These are phyloP conservation scores for Sebastes iracundus DNA, from an alignment of 2,797 vertebrate genomes.

Conservation along the genomic window DNA sequence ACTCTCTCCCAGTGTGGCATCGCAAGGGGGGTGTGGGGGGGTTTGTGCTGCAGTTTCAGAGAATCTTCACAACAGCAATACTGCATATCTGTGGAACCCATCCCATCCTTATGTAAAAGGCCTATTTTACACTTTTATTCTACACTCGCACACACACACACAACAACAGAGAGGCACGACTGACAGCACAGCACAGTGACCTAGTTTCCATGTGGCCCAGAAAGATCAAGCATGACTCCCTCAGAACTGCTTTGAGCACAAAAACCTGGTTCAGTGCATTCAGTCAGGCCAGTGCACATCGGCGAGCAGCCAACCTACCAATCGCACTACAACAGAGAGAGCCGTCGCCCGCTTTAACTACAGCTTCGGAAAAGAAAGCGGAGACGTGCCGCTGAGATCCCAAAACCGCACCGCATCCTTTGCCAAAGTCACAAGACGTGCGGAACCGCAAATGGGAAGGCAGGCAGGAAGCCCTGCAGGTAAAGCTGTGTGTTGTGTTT, in stretches of 20 bases:
- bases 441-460: constrained; percentile 1
- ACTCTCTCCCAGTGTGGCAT: constrained; percentile 43
- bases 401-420: neutral
- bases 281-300: constrained; percentile 56
- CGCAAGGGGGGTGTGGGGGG: neutral
- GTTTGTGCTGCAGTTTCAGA: constrained; percentile 62
- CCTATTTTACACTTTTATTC: constrained; percentile 71
- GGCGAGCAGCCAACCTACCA: constrained; percentile 19
- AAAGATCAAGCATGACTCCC: constrained; percentile 79
- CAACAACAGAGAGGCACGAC: constrained; percentile 31
- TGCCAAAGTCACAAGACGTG: constrained; percentile 24
- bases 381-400: neutral
- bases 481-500: constrained; percentile 51
- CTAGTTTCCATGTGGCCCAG: constrained; percentile 81
- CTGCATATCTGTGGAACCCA: constrained; percentile 60
- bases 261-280: constrained; percentile 65
- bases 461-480: constrained; percentile 52
- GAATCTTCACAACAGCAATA: constrained; percentile 72
- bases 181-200: constrained; percentile 79
- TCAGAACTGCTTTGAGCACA: constrained; percentile 67
- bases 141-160: constrained; percentile 23
- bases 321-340: constrained; percentile 17
- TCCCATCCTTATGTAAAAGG: constrained; percentile 80
- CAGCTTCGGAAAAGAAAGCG: neutral
- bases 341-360: neutral